Conservation (phyloP, 2,888 invertebrate genomes). For the Tenthredo distinguenda region DNA sequence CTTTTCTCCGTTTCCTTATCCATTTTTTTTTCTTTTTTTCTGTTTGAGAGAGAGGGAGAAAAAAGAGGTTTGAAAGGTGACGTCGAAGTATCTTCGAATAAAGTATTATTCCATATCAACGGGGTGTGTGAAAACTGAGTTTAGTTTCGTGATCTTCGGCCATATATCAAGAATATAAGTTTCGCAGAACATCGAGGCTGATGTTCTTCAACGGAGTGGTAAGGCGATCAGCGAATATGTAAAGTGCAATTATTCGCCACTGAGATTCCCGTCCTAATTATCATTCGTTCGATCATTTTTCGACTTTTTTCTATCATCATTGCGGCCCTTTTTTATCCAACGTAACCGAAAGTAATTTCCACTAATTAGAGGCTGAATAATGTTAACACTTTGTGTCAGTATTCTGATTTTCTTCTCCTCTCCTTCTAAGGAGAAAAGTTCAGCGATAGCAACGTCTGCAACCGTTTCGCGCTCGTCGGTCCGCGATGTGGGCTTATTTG, state of each 20-base stretch:
- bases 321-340: neutral
- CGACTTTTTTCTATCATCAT: too few relatives aligned
- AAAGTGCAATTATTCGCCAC: neutral
- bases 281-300: neutral
- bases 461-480: neutral
- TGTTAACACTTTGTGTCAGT: too few relatives aligned
- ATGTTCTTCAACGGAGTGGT: constrained; percentile 39
- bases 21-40: too few relatives aligned
- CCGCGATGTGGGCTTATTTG: constrained; percentile 36
- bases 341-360: neutral
- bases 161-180: neutral
- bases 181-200: neutral
- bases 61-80: neutral
- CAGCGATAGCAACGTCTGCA: neutral
- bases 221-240: neutral
- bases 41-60: neutral
- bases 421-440: neutral
- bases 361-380: neutral
- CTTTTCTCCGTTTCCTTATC: neutral
- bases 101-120: neutral
- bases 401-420: neutral
- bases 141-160: neutral
- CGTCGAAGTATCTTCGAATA: neutral
- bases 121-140: neutral
- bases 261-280: neutral